These are phyloP conservation scores for Homalodisca vitripennis DNA, from an alignment of 1,140 invertebrate species.

Conservation along the genomic window DNA sequence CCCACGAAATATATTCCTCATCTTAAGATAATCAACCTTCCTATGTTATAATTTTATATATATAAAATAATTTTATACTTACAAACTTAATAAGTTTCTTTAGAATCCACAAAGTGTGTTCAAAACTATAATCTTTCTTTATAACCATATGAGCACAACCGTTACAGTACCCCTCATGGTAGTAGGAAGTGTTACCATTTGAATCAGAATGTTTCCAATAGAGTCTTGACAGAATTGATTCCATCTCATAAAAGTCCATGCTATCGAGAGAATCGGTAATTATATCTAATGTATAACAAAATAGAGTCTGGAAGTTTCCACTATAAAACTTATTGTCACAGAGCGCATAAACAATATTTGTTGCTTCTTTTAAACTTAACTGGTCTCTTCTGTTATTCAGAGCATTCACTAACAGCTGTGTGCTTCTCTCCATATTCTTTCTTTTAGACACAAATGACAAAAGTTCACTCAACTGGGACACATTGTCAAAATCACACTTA, in stretches of 20 bases:
- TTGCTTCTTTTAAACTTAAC: slow-evolving; percentile 33
- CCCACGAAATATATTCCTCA: no score
- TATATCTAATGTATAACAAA: slow-evolving; percentile 29
- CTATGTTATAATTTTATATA: no score
- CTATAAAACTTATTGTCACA: slow-evolving; percentile 8
- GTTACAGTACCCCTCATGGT: slow-evolving; percentile 57
- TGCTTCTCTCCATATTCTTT: slow-evolving; percentile 50
- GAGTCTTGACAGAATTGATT: slow-evolving; percentile 50
- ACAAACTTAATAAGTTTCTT: slow-evolving; percentile 54
- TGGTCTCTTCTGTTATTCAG: slow-evolving; percentile 25
- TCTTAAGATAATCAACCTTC: no score
- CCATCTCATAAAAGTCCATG: slow-evolving; percentile 50
- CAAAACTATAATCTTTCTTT: slow-evolving; percentile 52
- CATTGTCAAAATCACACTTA: slow-evolving; percentile 55
- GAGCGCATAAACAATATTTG: slow-evolving; percentile 36
- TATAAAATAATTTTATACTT: slow-evolving; percentile 43
- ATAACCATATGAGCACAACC: slow-evolving; percentile 50
- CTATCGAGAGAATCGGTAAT: slow-evolving; percentile 48
- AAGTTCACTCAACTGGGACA: slow-evolving; percentile 52
- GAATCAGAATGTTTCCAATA: slow-evolving; percentile 48
- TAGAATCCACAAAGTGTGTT: slow-evolving; percentile 51
- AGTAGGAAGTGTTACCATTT: slow-evolving; percentile 51
- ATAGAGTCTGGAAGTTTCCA: slow-evolving; percentile 3
- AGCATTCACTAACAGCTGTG: slow-evolving; percentile 36
- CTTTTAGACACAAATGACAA: slow-evolving; percentile 52